Percentiles rank a stretch among this genome's conserved stretches.
Conservation (phyloP, 2,888 invertebrate species). For the Pandemis corylana region DNA sequence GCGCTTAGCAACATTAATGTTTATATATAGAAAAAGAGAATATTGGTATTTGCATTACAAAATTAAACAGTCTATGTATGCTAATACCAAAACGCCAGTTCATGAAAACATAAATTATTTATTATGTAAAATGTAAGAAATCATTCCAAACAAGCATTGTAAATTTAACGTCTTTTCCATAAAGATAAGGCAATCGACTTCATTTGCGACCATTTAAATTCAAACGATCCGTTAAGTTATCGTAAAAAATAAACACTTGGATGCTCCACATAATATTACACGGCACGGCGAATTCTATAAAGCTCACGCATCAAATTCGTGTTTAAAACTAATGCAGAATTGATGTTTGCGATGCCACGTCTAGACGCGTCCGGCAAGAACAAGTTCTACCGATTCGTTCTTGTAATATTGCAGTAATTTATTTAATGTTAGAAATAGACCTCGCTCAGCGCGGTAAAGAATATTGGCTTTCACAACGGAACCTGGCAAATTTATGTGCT, state of each 20-base stretch:
- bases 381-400: slow-evolving; percentile 80
- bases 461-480: slow-evolving; percentile 85
- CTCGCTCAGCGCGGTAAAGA: slow-evolving; percentile 79
- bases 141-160: slow-evolving; percentile 7
- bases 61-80: neutral
- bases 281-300: slow-evolving; percentile 45
- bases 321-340: slow-evolving; percentile 60
- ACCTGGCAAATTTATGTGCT: slow-evolving; percentile 80
- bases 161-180: slow-evolving; percentile 22
- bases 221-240: slow-evolving; percentile 16
- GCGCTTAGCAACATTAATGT: too few species aligned
- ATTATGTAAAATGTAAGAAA: neutral
- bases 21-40: too few species aligned
- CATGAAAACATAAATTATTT: neutral
- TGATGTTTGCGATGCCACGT: slow-evolving; percentile 72
- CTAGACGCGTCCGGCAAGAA: slow-evolving; percentile 75
- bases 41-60: too few species aligned
- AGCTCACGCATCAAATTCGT: slow-evolving; percentile 49
- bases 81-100: too few species aligned
- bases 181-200: slow-evolving; percentile 25
- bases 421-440: slow-evolving; percentile 84
- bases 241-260: slow-evolving; percentile 24
- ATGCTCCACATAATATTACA: slow-evolving; percentile 45
- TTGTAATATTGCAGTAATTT: slow-evolving; percentile 83
- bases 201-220: slow-evolving; percentile 17